These are phyloP conservation scores for Ectemnius continuus DNA, from an alignment of 2,888 invertebrate species.

Conservation along the genomic window DNA sequence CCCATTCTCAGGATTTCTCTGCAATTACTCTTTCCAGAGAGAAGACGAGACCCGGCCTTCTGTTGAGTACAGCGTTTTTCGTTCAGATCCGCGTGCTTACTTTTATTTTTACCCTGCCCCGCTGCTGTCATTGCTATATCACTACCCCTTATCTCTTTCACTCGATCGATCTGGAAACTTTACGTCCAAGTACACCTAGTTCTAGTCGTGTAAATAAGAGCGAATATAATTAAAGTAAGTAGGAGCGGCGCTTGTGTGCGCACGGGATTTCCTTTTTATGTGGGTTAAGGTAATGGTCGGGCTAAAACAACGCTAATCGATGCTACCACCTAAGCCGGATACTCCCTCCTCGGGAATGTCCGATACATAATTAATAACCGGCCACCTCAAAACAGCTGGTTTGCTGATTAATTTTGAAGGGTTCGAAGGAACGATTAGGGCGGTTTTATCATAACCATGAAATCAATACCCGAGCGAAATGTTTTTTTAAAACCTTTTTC, in stretches of 20 bases:
- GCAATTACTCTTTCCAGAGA: conserved; percentile 26
- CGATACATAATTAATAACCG: conserved; percentile 23
- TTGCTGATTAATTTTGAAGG: conserved; percentile 37
- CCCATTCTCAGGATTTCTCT: conserved; percentile 2
- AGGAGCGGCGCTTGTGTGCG: too few species aligned
- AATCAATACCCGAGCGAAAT: not conserved
- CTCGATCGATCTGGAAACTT: conserved; percentile 12
- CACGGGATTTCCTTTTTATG: too few species aligned
- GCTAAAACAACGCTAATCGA: not conserved
- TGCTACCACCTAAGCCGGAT: conserved; percentile 7
- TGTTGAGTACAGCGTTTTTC: conserved; percentile 35
- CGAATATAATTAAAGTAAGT: too few species aligned
- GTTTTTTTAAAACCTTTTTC: too few species aligned
- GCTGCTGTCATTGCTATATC: conserved; percentile 49
- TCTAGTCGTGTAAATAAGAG: too few species aligned
- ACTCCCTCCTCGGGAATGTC: conserved; percentile 24
- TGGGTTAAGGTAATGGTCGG: too few species aligned
- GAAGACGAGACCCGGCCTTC: conserved; percentile 54
- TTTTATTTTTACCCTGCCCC: conserved; percentile 20
- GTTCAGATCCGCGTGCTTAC: conserved; percentile 38
- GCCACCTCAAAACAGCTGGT: conserved; percentile 17
- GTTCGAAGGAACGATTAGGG: conserved; percentile 30
- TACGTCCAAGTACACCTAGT: too few species aligned
- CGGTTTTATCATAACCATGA: conserved; percentile 22
- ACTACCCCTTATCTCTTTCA: conserved; percentile 4